Conservation (phyloP, 2,113 vertebrate genomes). For the Rhineura floridana region DNA sequence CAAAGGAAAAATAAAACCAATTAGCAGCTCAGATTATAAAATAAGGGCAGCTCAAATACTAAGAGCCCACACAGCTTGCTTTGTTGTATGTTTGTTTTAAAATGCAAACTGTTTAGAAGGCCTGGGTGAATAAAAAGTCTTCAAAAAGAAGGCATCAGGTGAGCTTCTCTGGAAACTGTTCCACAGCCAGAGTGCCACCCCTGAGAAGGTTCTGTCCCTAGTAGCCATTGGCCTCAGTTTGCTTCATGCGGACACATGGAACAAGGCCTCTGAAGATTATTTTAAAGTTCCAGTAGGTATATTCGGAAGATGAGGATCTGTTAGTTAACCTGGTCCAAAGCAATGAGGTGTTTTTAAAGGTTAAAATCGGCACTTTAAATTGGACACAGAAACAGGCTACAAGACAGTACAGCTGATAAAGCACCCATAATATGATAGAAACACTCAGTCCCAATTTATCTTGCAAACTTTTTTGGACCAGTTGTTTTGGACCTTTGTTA, state of each 20-base stretch:
- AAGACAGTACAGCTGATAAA: too few relatives aligned
- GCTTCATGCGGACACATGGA: background rate
- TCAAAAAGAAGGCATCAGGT: background rate
- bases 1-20: too few relatives aligned
- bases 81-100: too few relatives aligned
- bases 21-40: background rate
- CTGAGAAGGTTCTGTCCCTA: background rate
- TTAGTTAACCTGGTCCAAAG: background rate
- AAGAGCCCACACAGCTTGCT: background rate
- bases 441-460: too few relatives aligned
- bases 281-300: background rate
- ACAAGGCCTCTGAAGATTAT: background rate
- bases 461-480: too few relatives aligned
- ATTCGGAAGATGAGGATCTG: background rate
- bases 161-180: background rate
- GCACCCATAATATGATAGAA: too few relatives aligned
- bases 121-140: background rate
- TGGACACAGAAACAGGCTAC: too few relatives aligned
- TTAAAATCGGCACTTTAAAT: too few relatives aligned
- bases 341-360: too few relatives aligned
- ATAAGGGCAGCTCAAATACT: background rate
- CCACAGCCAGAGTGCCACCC: background rate
- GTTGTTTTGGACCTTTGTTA: too few relatives aligned
- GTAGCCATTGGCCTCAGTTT: background rate
- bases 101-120: background rate